A percentile compares a stretch with the other conserved stretches of the same genome.
phyloP scores from a whole-genome alignment of 2,797 vertebrate genomes.

The Sebastes oblongus region DNA sequence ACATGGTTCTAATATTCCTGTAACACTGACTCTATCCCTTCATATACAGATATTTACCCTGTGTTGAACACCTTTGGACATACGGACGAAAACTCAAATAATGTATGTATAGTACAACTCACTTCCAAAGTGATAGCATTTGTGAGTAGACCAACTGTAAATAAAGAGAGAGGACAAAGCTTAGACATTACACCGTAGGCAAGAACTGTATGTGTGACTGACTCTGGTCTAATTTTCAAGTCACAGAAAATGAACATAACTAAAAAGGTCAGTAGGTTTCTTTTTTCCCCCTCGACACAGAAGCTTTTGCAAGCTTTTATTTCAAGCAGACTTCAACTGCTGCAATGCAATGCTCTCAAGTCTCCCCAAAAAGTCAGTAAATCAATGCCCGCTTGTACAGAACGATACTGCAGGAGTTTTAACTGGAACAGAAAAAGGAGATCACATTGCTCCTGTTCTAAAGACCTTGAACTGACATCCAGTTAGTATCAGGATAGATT shows the following conservation, averaged over 20 bases:
- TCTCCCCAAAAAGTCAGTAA: constrained; percentile 3
- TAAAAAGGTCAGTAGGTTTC: neutral
- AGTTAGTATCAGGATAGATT: neutral
- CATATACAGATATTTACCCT: neutral
- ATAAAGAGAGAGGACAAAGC: neutral
- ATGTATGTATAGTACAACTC: neutral
- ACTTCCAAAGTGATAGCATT: neutral
- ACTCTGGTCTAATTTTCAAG: neutral
- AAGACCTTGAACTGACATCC: neutral
- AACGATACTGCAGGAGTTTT: neutral
- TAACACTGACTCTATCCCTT: neutral
- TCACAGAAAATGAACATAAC: neutral
- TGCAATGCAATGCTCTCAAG: constrained; percentile 11
- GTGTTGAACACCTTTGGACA: neutral
- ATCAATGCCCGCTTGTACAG: constrained; percentile 21
- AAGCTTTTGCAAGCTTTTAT: constrained; percentile 2
- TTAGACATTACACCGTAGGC: neutral
- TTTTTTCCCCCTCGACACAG: neutral
- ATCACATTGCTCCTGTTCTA: neutral
- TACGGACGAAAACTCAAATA: neutral
- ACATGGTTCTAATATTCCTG: neutral
- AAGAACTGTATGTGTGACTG: neutral
- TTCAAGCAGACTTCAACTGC: neutral
- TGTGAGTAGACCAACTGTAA: neutral
- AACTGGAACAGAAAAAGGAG: constrained; percentile 1